Percentiles rank a stretch among this genome's conserved stretches.
Conservation (phyloP, 2,113 vertebrate genomes). For the Bos indicus region DNA sequence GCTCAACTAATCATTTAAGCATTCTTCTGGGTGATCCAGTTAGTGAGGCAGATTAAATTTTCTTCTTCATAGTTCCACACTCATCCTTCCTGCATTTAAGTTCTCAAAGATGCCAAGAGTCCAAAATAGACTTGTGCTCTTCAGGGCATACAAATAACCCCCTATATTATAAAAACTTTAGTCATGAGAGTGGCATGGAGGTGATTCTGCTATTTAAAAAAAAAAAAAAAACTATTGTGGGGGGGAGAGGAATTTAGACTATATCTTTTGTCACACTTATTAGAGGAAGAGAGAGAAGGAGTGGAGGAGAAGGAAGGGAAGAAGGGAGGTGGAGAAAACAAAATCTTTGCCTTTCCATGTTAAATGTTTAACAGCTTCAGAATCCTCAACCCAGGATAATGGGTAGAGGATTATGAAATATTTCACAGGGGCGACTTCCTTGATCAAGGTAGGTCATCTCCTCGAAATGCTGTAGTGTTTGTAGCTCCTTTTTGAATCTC, state of each 20-base stretch:
- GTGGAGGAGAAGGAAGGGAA: rapidly evolving
- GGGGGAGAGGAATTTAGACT: not conserved
- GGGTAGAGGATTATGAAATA: not conserved
- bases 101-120: not conserved
- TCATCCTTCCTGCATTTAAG: not conserved
- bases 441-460: not conserved
- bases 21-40: not conserved
- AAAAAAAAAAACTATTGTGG: not conserved
- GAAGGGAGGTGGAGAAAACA: not conserved
- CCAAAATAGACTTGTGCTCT: not conserved
- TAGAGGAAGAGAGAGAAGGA: not conserved
- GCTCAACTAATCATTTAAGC: not conserved
- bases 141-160: not conserved
- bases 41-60: not conserved
- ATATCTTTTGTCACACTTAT: not conserved
- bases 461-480: not conserved
- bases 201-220: not conserved
- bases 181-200: not conserved
- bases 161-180: not conserved
- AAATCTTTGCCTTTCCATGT: not conserved
- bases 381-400: not conserved
- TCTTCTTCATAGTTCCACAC: not conserved
- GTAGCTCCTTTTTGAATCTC: not conserved
- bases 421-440: not conserved
- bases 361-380: not conserved